Evolutionary conservation across 2,113 vertebrate genomes (phyloP), one percentile per base, ranked within the genome.

Genomic region (Spermophilus dauricus): DNA sequence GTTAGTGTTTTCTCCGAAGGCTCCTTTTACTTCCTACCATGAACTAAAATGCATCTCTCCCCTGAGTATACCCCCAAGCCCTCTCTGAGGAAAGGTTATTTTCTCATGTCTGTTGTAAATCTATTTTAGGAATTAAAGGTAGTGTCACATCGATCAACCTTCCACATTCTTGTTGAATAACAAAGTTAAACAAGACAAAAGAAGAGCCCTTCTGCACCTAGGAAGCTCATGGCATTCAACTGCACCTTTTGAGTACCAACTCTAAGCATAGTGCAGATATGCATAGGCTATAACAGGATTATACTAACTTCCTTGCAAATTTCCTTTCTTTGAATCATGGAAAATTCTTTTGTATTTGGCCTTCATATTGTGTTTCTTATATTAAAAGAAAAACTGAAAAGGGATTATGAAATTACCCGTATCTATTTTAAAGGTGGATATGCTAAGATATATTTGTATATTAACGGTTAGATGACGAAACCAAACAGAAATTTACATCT

Each of bases 41-140:
- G 80, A 65, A 83, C 80, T 92, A 77, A 90, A 94, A 77, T 37
- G n/a, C 26, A 26, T 67, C 42, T 90, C 39, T 96, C 94, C 77
- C 81, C 5, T 1, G 51, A 96, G 94, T 2, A 76, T 2, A 39
- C 4, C 89, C 37, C 83, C 61, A 63, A 26, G 30, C 42, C 22
- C 61, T 92, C 85, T 94, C 81, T 42, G 34, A 96, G 72, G 72
- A 86, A 92, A 96, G n/a, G 86, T 90, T 90, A 81, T 96, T 94
- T 88, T 95, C 76, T 92, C n/a, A 20, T 56, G 61, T 56, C 81
- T 94, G 58, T 92, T 89, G 24, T 94, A 93, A 90, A 95, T 96
- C 95, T 96, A 1, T 86, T 96, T 96, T 93, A 93, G 42, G 85
- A 78, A 94, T 88, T 94, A 95, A 94, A 96, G 67, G 75, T 69